Percentiles rank a stretch among this genome's conserved stretches.
Conservation (phyloP, 1,140 invertebrate genomes). For the Drosophila santomea region DNA sequence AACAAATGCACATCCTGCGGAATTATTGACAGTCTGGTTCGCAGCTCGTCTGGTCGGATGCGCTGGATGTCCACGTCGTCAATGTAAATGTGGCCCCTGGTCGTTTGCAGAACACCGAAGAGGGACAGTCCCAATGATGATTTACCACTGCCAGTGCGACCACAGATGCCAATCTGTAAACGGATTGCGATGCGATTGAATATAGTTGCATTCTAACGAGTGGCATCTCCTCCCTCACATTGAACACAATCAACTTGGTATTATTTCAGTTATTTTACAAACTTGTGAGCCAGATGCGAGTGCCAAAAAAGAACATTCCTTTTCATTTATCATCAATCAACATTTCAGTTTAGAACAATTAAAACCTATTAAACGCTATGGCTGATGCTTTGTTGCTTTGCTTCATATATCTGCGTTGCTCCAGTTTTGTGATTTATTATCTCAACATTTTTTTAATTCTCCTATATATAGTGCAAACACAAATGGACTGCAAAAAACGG, state of each 20-base stretch:
- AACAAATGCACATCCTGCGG: slow-evolving; percentile 97
- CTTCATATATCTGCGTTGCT: too few relatives aligned
- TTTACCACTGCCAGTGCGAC: slow-evolving; percentile 92
- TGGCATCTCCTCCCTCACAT: background rate
- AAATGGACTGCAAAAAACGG: slow-evolving; percentile 17
- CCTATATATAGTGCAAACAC: slow-evolving; percentile 13
- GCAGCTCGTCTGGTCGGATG: slow-evolving; percentile 89
- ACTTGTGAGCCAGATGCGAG: too few relatives aligned
- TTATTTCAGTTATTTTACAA: background rate
- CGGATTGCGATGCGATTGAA: slow-evolving; percentile 16
- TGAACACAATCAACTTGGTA: slow-evolving; percentile 2
- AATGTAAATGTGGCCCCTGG: slow-evolving; percentile 88
- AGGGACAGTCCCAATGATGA: slow-evolving; percentile 90
- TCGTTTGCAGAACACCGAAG: slow-evolving; percentile 88
- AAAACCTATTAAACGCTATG: slow-evolving; percentile 30
- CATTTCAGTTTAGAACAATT: slow-evolving; percentile 25
- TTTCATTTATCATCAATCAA: slow-evolving; percentile 37
- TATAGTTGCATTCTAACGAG: slow-evolving; percentile 10
- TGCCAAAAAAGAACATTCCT: background rate
- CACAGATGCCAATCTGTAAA: slow-evolving; percentile 90
- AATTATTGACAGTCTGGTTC: slow-evolving; percentile 94
- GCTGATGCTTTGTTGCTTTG: background rate
- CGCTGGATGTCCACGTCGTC: slow-evolving; percentile 88
- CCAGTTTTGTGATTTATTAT: slow-evolving; percentile 40
- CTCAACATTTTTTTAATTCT: slow-evolving; percentile 11